These are phyloP conservation scores for Alligator sinensis DNA, from an alignment of 2,113 vertebrate species.

Conservation along the genomic window DNA sequence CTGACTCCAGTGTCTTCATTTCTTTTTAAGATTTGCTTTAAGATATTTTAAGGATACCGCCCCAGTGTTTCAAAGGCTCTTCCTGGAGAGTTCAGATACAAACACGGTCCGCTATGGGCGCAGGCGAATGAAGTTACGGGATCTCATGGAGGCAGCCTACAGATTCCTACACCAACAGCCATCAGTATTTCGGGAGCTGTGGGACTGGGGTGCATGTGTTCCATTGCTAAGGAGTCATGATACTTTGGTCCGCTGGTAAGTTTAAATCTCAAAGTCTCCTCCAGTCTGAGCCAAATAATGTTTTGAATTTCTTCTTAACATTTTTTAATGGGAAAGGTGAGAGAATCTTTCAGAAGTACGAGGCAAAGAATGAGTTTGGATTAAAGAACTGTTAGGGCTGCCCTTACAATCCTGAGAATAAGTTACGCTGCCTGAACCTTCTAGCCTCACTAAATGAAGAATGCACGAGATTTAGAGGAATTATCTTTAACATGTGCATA, in stretches of 20 bases:
- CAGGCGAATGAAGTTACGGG: slow-evolving; percentile 94
- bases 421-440: too few species aligned
- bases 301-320: not conserved
- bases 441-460: not conserved
- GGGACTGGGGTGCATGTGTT: slow-evolving; percentile 98
- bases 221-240: slow-evolving; percentile 95
- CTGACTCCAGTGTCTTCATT: not conserved
- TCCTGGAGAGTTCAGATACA: slow-evolving; percentile 92
- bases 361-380: not conserved
- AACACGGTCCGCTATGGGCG: slow-evolving; percentile 91
- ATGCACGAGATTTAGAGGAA: not conserved
- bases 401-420: too few species aligned
- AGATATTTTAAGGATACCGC: slow-evolving; percentile 90
- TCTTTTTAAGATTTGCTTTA: slow-evolving; percentile 87
- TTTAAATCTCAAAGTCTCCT: not conserved
- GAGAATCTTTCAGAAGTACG: not conserved
- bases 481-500: not conserved
- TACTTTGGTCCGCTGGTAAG: slow-evolving; percentile 92
- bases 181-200: slow-evolving; percentile 86
- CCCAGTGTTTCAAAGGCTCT: slow-evolving; percentile 96
- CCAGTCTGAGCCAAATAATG: accelerated
- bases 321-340: not conserved
- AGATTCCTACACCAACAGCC: slow-evolving; percentile 90
- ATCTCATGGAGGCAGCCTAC: slow-evolving; percentile 95
- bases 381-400: too few species aligned